Percentiles rank a stretch among this genome's conserved stretches.
phyloP scores from a whole-genome alignment of 1,140 invertebrate species.

The Bombus picipes region DNA sequence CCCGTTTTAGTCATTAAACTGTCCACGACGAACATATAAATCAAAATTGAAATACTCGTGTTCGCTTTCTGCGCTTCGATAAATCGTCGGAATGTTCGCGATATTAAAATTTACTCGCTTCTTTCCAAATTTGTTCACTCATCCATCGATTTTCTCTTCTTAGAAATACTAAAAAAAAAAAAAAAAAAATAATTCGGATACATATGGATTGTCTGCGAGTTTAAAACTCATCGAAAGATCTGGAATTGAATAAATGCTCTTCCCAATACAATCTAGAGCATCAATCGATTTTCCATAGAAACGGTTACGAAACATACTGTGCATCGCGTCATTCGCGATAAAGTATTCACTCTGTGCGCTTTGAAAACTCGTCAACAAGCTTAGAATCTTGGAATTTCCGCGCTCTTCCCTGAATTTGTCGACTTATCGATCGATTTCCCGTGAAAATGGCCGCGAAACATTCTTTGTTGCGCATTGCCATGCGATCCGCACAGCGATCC shows the following conservation, averaged over 20 bases:
- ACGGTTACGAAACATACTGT: not conserved
- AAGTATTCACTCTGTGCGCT: not conserved
- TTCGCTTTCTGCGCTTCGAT: not conserved
- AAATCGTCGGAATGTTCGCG: not conserved
- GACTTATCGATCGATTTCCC: constrained; percentile 20
- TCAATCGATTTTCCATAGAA: not conserved
- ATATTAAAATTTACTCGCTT: not conserved
- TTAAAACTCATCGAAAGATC: no score
- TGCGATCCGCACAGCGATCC: constrained; percentile 51
- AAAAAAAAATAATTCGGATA: no score
- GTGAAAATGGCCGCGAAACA: constrained; percentile 27
- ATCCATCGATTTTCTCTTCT: no score
- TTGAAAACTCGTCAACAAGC: not conserved
- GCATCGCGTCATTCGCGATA: not conserved
- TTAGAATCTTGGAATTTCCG: not conserved
- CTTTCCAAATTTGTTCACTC: no score
- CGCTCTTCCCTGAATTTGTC: not conserved
- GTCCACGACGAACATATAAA: not conserved
- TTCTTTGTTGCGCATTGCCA: constrained; percentile 51
- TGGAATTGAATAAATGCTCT: no score
- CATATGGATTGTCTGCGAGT: no score
- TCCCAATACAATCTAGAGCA: no score
- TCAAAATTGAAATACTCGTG: not conserved
- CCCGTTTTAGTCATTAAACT: not conserved
- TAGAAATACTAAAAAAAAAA: no score